Base-by-base conservation (phyloP, 2,888 invertebrate species). In the Limnephilus lunatus region DNA sequence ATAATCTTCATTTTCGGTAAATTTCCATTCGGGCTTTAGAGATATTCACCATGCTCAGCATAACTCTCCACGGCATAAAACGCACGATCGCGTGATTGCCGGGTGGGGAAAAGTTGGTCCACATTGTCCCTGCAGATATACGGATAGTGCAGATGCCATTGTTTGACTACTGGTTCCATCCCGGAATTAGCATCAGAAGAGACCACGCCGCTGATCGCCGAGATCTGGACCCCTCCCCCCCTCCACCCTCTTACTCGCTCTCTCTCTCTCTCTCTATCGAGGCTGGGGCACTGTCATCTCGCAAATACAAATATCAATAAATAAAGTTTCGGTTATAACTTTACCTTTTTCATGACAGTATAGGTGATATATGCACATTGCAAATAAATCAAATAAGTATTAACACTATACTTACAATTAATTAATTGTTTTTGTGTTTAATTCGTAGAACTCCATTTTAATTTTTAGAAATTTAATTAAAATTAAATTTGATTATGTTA, bases 161-260 rank as follows among this genome's bases (percentile, higher is more conserved):
- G 88, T 88, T 68, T 48, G 80, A 80, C 80, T 25, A 89, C 88
- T 35, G 68, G 80, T 81, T 89, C 88, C 88, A 81, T 89, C 88
- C n/a, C 25, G 35, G 88, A 89, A 89, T 80, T 89, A 89, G 88
- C 86, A 86, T 86, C 86, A 53, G 86, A 86, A 86, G 86, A 44
- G 85, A 32, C 35, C 86, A 48, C 53, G 86, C 44, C n/a, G 25
- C 48, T n/a, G 25, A 44, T 86, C 86, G 30, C 31, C 3, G 31
- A 82, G 14, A 82, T 82, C 32, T 82, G 32, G 32, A 7, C 19
- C 19, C 25, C 9, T 25, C 7, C 19, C 25, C 1, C 15, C 7
- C 19, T n/a, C n/a, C n/a, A n/a, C n/a, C n/a, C n/a, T n/a, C n/a
- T n/a, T n/a, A n/a, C n/a, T n/a, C n/a, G n/a, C n/a, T n/a, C n/a